A percentile compares a stretch with the other conserved stretches of the same genome.
These are phyloP conservation scores for Ceuthmochares aereus DNA, from an alignment of 2,113 vertebrate species.

Conservation along the genomic window DNA sequence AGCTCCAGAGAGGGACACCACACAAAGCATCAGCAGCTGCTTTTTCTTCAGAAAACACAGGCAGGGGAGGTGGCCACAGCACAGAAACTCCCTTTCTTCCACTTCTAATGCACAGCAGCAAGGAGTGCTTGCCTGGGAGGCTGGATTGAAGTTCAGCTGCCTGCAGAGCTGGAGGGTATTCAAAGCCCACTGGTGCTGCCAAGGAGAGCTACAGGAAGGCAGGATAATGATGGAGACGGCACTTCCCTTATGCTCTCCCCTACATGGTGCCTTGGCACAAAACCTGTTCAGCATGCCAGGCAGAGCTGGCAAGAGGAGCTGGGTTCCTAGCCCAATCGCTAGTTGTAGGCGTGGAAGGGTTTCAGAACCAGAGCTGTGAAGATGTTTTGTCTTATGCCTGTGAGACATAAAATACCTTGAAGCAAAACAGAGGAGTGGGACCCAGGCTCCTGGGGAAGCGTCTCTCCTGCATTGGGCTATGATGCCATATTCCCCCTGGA, in stretches of 20 bases:
- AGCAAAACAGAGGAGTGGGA: not conserved
- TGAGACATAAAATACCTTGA: not conserved
- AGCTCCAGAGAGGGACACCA: not conserved
- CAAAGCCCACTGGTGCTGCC: rapidly evolving
- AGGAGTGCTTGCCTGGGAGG: rapidly evolving
- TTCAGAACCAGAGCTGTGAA: not conserved
- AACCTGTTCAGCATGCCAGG: not conserved
- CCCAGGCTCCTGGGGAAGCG: rapidly evolving
- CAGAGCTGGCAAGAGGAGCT: not conserved
- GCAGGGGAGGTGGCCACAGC: rapidly evolving
- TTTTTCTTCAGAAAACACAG: not conserved
- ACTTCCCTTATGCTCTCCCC: not conserved
- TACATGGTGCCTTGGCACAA: rapidly evolving
- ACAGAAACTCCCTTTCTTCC: not conserved
- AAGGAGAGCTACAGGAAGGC: not conserved
- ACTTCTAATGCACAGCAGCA: not conserved
- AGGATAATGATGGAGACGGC: rapidly evolving
- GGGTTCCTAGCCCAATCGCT: rapidly evolving
- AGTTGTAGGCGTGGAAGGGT: not conserved
- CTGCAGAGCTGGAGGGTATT: not conserved
- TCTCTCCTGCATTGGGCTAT: rapidly evolving
- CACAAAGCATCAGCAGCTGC: not conserved
- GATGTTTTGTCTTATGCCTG: not conserved
- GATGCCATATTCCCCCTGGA: not conserved
- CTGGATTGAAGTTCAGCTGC: not conserved